Evolutionary conservation across 2,888 invertebrate species (phyloP), one percentile per base, ranked within the genome.

Genomic region (Polymixis flavicincta): DNA sequence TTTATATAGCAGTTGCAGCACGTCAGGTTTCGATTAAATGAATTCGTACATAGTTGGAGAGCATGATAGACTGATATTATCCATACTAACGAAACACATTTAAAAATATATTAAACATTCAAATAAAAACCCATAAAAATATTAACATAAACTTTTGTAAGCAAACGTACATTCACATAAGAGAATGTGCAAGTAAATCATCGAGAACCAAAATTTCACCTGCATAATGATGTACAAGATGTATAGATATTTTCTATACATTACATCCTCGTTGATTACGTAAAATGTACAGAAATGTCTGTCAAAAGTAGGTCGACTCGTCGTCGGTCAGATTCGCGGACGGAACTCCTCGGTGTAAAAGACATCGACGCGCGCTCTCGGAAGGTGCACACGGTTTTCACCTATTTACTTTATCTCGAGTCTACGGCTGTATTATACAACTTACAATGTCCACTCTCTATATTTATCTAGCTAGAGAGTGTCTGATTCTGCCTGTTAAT

Each of bases 331-430:
- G 86, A 89, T 90, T 91, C 79, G 87, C 89, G 85, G 86, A 86
- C 90, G 89, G 78, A 87, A 80, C 87, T 83, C 61, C 8, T 80
- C 65, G 9, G 69, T 74, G 82, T 65, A 83, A 85, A 85, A 88
- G 89, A 89, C 87, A 88, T 90, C 88, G 66, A 89, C 89, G 89
- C 88, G 87, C 87, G 78, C 82, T 74, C 85, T 82, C 82, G 84
- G 76, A 68, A 74, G 65, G 80, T 84, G 80, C 83, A 0, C 45
- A 65, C 45, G 60, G 87, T 89, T 92, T 91, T 91, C 92, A 90
- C 91, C 88, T 88, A 86, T 89, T 89, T 89, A 85, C 86, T 90
- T 82, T 76, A 86, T 83, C 69, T 80, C 45, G 72, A 67, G 37
- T 32, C 54, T 83, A 76, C 77, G 69, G 71, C 59, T 81, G 74